Percentiles rank a stretch among this genome's conserved stretches.
These are phyloP conservation scores for Campoplex nolae DNA, from an alignment of 2,888 invertebrate species.

Conservation along the genomic window DNA sequence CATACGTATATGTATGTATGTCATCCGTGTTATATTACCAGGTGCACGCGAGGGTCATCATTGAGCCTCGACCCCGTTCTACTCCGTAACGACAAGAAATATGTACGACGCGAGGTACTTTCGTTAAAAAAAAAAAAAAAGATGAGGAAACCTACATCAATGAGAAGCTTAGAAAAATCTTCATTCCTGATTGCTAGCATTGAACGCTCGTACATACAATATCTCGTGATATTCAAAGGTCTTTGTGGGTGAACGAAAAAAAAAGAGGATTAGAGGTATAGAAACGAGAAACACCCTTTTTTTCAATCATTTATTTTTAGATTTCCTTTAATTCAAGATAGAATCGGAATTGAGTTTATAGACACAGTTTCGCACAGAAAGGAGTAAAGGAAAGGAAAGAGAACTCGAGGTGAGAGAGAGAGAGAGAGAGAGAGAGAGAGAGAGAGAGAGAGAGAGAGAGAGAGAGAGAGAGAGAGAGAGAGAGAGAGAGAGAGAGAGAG, in stretches of 20 bases:
- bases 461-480: conserved; percentile 4
- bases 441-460: conserved; percentile 5
- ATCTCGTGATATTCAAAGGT: conserved; percentile 27
- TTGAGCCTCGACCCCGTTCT: conserved; percentile 66
- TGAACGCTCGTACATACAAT: background rate
- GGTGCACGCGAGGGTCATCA: conserved; percentile 66
- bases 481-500: background rate
- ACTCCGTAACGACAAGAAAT: conserved; percentile 44
- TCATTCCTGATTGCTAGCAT: conserved; percentile 17
- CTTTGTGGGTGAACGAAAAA: conserved; percentile 29
- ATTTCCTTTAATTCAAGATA: conserved; percentile 18
- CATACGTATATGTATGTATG: background rate
- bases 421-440: conserved; percentile 8
- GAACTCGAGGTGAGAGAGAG: background rate
- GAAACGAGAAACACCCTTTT: conserved; percentile 38
- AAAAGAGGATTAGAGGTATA: conserved; percentile 45
- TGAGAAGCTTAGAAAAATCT: conserved; percentile 1
- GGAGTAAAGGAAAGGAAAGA: background rate
- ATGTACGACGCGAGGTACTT: conserved; percentile 31
- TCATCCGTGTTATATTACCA: conserved; percentile 54
- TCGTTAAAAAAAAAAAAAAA: conserved; percentile 2
- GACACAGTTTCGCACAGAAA: conserved; percentile 7
- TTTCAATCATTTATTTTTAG: conserved; percentile 28
- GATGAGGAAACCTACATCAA: background rate
- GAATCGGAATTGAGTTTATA: conserved; percentile 44